phyloP scores from a whole-genome alignment of 2,113 vertebrate genomes.

The Aspiorhynchus laticeps region DNA sequence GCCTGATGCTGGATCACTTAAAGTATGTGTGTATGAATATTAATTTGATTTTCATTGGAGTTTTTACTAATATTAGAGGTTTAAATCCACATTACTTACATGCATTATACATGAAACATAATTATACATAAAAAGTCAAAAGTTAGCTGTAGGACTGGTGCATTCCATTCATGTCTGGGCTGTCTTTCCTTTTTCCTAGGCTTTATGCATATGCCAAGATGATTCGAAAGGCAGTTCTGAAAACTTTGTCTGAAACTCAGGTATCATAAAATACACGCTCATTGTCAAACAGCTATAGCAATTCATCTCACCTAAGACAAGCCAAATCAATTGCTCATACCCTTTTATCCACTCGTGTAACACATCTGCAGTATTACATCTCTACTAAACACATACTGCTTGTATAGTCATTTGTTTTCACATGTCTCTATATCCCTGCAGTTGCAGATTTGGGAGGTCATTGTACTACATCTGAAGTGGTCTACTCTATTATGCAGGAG shows the following conservation, averaged over 20 bases:
- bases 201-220: constrained; percentile 78
- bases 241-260: constrained; percentile 75
- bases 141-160: background rate
- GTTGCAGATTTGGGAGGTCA: constrained; percentile 84
- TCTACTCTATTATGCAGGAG: constrained; percentile 75
- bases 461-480: constrained; percentile 79
- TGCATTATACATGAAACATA: background rate
- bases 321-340: background rate
- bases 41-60: background rate
- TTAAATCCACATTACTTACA: too few relatives aligned
- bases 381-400: too few relatives aligned
- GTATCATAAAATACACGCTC: constrained; percentile 62
- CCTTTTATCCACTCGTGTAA: background rate
- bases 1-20: too few relatives aligned
- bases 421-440: constrained; percentile 41
- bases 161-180: background rate
- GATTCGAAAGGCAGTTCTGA: constrained; percentile 80
- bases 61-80: background rate
- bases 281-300: background rate
- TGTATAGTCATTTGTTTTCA: background rate
- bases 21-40: background rate
- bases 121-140: background rate
- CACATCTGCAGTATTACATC: background rate
- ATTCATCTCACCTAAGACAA: background rate
- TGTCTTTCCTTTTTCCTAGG: constrained; percentile 55